Base-by-base conservation (phyloP, 2,888 invertebrate genomes). In the Eudasyphora cyanicolor region DNA sequence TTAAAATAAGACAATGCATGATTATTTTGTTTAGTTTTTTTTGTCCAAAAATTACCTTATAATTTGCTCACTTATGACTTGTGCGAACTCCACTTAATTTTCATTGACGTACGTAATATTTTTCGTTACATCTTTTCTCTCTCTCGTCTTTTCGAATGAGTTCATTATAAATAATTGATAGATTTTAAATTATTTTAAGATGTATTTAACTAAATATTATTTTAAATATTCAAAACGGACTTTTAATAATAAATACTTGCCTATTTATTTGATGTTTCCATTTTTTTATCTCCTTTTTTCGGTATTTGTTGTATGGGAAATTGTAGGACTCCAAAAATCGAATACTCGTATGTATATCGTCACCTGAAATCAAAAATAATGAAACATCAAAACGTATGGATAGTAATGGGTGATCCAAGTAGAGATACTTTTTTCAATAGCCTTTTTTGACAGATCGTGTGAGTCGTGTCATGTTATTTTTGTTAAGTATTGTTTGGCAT, bases 191-290 rank as follows among this genome's bases (percentile, higher is more conserved):
- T 27, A 29, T 10, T 51, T 51, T 71, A 71, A 51, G 54, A 29
- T 71, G 24, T 54, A 51, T 35, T 35, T 35, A 71, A 35, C n/a
- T 71, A n/a, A 67, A 32, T n/a, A n/a, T 14, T 67, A 45, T 54
- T 60, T 60, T 82, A 51, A 32, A 70, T 35, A 62, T 70, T 74
- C 73, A 81, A 60, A 19, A 45, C 17, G 32, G 62, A 76, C 62
- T 62, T 76, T 62, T 57, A 73, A 57, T 8, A 60, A 73, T 60
- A 73, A 71, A 42, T 38, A 60, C 42, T 73, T 73, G 73, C 73
- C 73, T 60, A 54, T 73, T 73, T 73, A 73, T 42, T 73, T n/a
- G 6, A 6, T 10, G n/a, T 10, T 54, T 54, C 21, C 2, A 38
- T 38, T 17, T 54, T 2, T 8, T 21, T 21, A 45, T 45, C 7